Base-by-base conservation (phyloP, 2,113 vertebrate genomes). In the Malaclemys terrapin region DNA sequence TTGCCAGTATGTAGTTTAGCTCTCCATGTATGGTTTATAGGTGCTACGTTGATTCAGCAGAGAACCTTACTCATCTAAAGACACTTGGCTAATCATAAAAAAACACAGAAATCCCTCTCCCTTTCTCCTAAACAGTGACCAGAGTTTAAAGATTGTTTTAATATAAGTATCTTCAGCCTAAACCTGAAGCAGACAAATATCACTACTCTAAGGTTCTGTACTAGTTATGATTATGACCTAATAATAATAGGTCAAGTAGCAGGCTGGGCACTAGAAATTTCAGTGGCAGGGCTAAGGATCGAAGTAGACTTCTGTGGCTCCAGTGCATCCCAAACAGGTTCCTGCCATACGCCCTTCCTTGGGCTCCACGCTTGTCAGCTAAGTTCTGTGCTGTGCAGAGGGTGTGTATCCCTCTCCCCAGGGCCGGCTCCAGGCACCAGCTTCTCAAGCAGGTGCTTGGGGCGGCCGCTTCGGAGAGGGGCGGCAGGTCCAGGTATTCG, bases 361-460 rank as follows among this genome's bases (percentile, higher is more conserved):
- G 81, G 75, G 54, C 82, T 16, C 35, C 9, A 85, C 12, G 12
- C 35, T 69, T 17, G 19, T 42, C 62, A 69, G 49, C 49, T n/a
- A 4, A 10, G 14, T 31, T 42, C 72, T 45, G 3, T 45, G 72
- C 72, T 27, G 38, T 1, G 6, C 38, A 5, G 0, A 11, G 6
- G 7, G 35, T 3, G 12, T 0, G 0, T 38, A 80, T 80, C n/a
- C 38, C 52, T 76, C 53, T 88, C 47, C 22, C 47, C 42, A 42
- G 42, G 42, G 42, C 42, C 4, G 42, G 42, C 42, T 42, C 42
- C 42, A 42, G 42, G 42, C 42, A 42, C 42, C 42, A 42, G 42
- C 42, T 42, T 42, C 42, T 42, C 42, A 42, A 42, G 42, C 42
- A 42, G 42, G 42, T 42, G 42, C 42, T 42, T 42, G 42, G 42